Percentiles rank a stretch among this genome's conserved stretches.
phyloP scores from a whole-genome alignment of 92 coral and sea anemone species.

The Actinostola sp. region DNA sequence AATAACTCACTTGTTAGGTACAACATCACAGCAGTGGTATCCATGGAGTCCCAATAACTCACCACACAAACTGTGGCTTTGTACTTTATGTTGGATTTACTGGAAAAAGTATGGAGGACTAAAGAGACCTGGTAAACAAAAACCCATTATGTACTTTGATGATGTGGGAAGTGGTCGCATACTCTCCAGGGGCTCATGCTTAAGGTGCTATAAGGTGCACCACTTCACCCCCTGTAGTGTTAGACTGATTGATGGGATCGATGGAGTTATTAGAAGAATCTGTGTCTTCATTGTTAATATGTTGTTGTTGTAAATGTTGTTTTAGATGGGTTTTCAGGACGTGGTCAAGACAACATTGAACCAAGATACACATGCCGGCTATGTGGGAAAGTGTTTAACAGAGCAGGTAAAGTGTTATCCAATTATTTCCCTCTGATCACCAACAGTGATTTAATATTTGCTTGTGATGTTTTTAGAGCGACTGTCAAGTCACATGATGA shows the following conservation, averaged over 20 bases:
- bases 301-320: slow-evolving; percentile 6
- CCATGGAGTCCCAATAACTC: slow-evolving; percentile 96
- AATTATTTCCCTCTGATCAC: not conserved
- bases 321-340: slow-evolving; percentile 94
- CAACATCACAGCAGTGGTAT: slow-evolving; percentile 96
- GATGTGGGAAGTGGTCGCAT: no score
- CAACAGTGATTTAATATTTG: no score
- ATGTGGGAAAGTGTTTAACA: slow-evolving; percentile 96
- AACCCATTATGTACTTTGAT: no score
- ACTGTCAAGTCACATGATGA: slow-evolving; percentile 93
- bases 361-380: slow-evolving; percentile 96
- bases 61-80: slow-evolving; percentile 89
- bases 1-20: no score
- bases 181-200: no score
- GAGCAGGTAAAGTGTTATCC: slow-evolving; percentile 72
- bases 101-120: slow-evolving; percentile 99
- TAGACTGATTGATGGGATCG: no score
- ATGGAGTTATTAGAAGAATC: no score
- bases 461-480: slow-evolving; percentile 63
- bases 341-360: slow-evolving; percentile 81
- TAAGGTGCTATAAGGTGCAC: no score
- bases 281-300: not conserved
- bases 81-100: slow-evolving; percentile 98
- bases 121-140: slow-evolving; percentile 94
- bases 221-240: no score